Evolutionary conservation across 2,888 invertebrate genomes (phyloP), one percentile per base, ranked within the genome.

Genomic region (Norana najaformis): DNA sequence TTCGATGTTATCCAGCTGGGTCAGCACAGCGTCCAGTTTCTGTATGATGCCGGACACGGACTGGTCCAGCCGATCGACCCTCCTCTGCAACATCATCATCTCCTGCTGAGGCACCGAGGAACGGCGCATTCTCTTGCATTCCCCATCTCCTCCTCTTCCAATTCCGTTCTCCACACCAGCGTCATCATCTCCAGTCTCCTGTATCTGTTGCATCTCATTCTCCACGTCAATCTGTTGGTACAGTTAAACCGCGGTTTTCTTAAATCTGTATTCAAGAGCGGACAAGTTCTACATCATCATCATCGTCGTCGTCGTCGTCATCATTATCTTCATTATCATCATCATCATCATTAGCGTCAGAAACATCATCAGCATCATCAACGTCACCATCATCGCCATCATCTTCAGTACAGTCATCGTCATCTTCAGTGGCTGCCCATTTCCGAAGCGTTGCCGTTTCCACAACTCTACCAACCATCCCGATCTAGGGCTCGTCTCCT

Each of bases 51-150:
- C 95, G 91, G 95, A 95, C 91, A 96, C 95, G 89, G 95, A 95
- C 92, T 95, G 95, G 93, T 96, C 96, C 95, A 96, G 95, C 92
- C 95, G 94, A 93, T 96, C 96, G n/a, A 96, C 95, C 47, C 96
- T 93, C 69, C 95, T 94, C 69, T 95, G 94, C 91, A 96, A 93
- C 91, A 95, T 94, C 91, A 94, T 94, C 92, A 95, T 95, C 92
- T 95, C 95, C 82, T 94, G 94, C 41, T 95, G 94, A 83, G 95
- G 94, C 20, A 92, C 92, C 37, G 93, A 94, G 89, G 94, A 95
- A 92, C 90, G 94, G 94, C 34, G 85, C 88, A 16, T 30, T 47
- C 85, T 85, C 35, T 16, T 5, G 34, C 85, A 34, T 37, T 20
- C 37, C 20, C 23, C 36, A 4, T 30, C 30, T 11, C 35, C 83